A percentile compares a stretch with the other conserved stretches of the same genome.
Evolutionary conservation across 2,797 vertebrate genomes (phyloP).

Genomic region (Pangasius djambal): DNA sequence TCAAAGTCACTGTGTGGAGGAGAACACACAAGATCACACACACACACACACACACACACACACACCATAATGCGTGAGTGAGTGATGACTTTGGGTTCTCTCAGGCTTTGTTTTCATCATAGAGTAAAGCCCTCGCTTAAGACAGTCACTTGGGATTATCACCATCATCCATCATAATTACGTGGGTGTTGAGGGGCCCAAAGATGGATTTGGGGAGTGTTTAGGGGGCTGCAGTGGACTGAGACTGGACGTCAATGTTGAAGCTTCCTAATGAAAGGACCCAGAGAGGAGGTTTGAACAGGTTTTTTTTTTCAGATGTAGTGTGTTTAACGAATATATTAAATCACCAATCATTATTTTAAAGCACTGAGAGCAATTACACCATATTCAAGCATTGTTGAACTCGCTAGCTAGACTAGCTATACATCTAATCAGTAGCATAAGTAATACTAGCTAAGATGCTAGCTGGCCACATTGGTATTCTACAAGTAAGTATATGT

Average conservation of each 20-base stretch:
- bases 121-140: neutral
- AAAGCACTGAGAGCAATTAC: neutral
- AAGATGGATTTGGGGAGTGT: neutral
- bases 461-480: neutral
- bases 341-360: neutral
- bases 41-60: slow-evolving; percentile 29
- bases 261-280: neutral
- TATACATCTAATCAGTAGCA: neutral
- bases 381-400: neutral
- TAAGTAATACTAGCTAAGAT: neutral
- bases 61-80: neutral
- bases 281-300: neutral
- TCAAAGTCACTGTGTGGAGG: neutral
- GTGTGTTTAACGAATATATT: neutral
- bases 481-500: neutral
- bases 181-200: neutral
- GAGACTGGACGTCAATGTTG: neutral
- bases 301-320: neutral
- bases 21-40: slow-evolving; percentile 11
- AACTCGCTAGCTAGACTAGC: neutral
- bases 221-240: neutral
- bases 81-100: slow-evolving; percentile 2
- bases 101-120: slow-evolving; percentile 1
- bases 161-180: slow-evolving; percentile 15
- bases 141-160: slow-evolving; percentile 7